A percentile compares a stretch with the other conserved stretches of the same genome.
Evolutionary conservation across 1,140 invertebrate species (phyloP).

Genomic region (Linepithema humile): DNA sequence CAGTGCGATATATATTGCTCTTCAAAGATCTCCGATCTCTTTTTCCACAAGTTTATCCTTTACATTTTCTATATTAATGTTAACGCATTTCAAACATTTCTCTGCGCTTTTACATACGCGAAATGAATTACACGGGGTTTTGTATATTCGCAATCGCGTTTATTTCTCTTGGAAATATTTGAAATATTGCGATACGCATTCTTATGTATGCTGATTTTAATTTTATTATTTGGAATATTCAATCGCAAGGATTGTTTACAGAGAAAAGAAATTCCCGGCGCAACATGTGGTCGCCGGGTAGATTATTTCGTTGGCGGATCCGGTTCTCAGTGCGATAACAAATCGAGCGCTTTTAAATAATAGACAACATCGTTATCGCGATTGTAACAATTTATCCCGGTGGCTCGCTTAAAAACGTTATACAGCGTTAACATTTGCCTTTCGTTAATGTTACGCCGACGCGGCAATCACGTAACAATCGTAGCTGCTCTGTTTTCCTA

Average conservation of each 20-base stretch:
- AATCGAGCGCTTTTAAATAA: conserved; percentile 59
- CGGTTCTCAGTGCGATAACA: conserved; percentile 47
- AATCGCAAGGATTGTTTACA: conserved; percentile 51
- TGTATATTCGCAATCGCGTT: background rate
- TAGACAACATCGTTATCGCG: conserved; percentile 50
- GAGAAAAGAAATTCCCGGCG: conserved; percentile 51
- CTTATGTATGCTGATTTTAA: conserved; percentile 32
- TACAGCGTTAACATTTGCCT: conserved; percentile 38
- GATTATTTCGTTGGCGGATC: conserved; percentile 49
- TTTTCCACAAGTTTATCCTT: background rate
- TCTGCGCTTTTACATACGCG: too few species aligned
- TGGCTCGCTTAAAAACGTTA: conserved; percentile 35
- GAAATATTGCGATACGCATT: background rate
- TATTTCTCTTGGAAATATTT: background rate
- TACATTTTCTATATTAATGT: background rate
- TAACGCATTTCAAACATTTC: background rate
- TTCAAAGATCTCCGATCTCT: background rate
- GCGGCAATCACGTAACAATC: conserved; percentile 1
- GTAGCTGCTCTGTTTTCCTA: background rate
- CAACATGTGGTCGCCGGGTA: conserved; percentile 51
- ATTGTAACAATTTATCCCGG: conserved; percentile 49
- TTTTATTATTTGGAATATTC: conserved; percentile 30
- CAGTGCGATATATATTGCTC: background rate
- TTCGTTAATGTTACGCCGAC: conserved; percentile 35
- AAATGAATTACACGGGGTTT: background rate